Evolutionary conservation across 2,797 vertebrate genomes (phyloP).

Genomic region (Urocyon cinereoargenteus): DNA sequence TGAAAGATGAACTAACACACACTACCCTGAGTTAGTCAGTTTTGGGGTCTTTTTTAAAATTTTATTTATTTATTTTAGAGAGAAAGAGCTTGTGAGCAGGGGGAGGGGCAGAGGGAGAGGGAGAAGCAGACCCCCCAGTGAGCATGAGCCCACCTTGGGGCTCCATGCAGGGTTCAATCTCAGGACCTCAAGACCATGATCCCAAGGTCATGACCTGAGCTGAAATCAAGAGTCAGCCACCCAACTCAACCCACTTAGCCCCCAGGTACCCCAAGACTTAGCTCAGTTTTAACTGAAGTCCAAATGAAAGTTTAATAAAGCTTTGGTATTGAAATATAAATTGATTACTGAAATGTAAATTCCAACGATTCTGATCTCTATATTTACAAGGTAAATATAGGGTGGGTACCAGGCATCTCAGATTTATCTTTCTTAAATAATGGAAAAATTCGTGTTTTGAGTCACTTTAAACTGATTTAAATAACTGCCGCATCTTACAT

Average conservation of each 20-base stretch:
- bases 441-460: neutral
- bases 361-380: neutral
- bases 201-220: neutral
- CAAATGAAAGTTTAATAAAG: slow-evolving; percentile 40
- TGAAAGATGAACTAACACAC: neutral
- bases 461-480: slow-evolving; percentile 39
- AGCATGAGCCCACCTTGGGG: neutral
- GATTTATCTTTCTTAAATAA: slow-evolving; percentile 1
- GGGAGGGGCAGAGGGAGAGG: neutral
- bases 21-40: neutral
- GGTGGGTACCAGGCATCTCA: neutral
- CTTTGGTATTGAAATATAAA: neutral
- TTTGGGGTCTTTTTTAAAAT: too few species aligned
- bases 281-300: neutral
- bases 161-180: neutral
- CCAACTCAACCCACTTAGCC: neutral
- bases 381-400: too few species aligned
- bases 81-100: neutral
- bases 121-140: neutral
- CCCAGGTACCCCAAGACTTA: neutral
- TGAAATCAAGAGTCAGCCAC: neutral
- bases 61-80: neutral
- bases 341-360: neutral
- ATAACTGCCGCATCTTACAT: neutral
- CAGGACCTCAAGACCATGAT: neutral